Base-by-base conservation (phyloP, 53 echinoderm and acorn worm species). In the Antedon mediterranea region DNA sequence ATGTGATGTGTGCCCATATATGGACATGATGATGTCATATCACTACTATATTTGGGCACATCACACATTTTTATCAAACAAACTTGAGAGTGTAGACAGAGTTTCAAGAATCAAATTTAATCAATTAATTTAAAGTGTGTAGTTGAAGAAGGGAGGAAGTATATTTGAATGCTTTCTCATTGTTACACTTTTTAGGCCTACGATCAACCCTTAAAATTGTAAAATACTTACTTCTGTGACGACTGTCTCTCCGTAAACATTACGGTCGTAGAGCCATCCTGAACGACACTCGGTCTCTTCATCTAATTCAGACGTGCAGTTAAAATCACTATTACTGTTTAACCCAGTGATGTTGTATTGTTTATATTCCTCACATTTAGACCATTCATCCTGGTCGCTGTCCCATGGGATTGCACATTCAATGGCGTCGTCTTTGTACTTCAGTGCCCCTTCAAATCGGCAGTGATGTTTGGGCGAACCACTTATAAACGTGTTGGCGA, bases 391-490 rank as follows among this genome's bases (percentile, higher is more conserved):
- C 43, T 77, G 34, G 29, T 75, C 33, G 9, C 28, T 26, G 71
- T 29, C 74, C 34, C 80, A 80, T 29, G 80, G 70, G 5, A 76
- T 76, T 29, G 80, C 80, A 43, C 30, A 71, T 44, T 32, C 34
- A 11, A 72, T 32, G 0, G 80, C 32, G 27, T 74, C 33, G 0
- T 41, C 80, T 28, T 71, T 76, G 72, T 85, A 85, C 29, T 32
- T 75, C 31, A 75, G 80, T 11, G 75, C 79, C 8, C 34, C 75
- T 34, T 75, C 80, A 14, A 71, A 37, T 26, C 37, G n/a, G 37
- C 85, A 85, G 29, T 81, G 77, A 33, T 85, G 85, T 34, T 85
- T 81, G 3, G 81, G 73, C 14, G 81, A 77, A 41, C 81, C 85
- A 42, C 81, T 81, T 3, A 85, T 73, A 32, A 85, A 85, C 18